Base-by-base conservation (phyloP, 2,113 vertebrate species). In the Struthio camelus region DNA sequence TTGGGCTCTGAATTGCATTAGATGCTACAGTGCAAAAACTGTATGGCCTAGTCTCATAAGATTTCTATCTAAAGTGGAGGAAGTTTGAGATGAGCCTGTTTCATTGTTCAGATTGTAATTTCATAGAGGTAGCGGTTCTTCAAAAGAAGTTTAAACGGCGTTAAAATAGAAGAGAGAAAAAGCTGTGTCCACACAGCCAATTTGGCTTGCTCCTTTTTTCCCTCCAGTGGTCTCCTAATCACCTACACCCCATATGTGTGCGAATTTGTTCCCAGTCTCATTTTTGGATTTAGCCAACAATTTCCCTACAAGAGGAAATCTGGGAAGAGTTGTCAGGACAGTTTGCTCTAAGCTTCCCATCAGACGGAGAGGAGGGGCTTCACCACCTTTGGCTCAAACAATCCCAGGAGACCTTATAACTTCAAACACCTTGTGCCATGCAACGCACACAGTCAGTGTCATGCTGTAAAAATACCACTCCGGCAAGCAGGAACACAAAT, bases 401-500 rank as follows among this genome's bases (percentile, higher is more conserved):
- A 0, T 62, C 54, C 77, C 54, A 64, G 59, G 50, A 89, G 28
- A n/a, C n/a, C 83, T 80, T 65, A 66, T 2, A 2, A 64, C 32
- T 62, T 66, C 59, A 87, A 82, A 58, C 38, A 50, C n/a, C 56
- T 91, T 0, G 2, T 87, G 65, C 80, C 82, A 76, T 69, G 89
- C 81, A 91, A 44, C 8, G 51, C 69, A 90, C 66, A 44, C 78
- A 69, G 50, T 67, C 67, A 88, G 51, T 62, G 79, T 46, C 78
- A 61, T 30, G 62, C 81, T 62, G 38, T 53, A 85, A 85, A 89
- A 94, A 69, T 9, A 62, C 15, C 34, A 46, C 38, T 72, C 78
- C 69, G 62, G 75, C 80, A 87, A 85, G 91, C 80, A 75, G 87
- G 70, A 95, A 91, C 75, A 82, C 78, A 96, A 87, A 80, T 48